These are phyloP conservation scores for Gulo gulo DNA, from an alignment of 2,113 vertebrate species.

Conservation along the genomic window DNA sequence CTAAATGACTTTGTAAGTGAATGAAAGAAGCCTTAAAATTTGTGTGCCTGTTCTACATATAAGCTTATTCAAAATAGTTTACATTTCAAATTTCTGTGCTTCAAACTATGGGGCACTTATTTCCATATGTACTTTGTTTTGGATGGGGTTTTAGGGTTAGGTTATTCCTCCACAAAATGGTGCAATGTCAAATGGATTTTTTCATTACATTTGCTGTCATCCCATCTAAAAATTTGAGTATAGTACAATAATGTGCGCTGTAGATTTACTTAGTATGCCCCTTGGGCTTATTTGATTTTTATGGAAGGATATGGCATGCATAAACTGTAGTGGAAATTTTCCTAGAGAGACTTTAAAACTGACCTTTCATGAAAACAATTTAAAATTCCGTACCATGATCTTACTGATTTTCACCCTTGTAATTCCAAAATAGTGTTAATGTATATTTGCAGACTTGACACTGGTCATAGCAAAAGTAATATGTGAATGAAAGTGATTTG, in stretches of 20 bases:
- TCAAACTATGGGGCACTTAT: neutral
- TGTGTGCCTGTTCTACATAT: neutral
- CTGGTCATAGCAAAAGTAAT: neutral
- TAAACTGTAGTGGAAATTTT: slow-evolving; percentile 38
- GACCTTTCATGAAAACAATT: slow-evolving; percentile 56
- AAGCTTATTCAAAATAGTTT: slow-evolving; percentile 31
- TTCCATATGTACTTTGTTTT: slow-evolving; percentile 3
- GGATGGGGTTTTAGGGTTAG: neutral
- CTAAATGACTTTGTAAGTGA: neutral
- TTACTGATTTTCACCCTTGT: neutral
- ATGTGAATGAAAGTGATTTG: neutral
- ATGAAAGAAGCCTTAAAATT: neutral
- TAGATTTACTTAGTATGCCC: slow-evolving; percentile 1
- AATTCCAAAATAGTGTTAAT: slow-evolving; percentile 20
- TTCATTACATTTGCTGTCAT: slow-evolving; percentile 47
- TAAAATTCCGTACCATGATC: slow-evolving; percentile 14
- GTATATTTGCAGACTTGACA: neutral
- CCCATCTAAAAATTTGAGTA: neutral
- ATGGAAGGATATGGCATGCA: slow-evolving; percentile 19
- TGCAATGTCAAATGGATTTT: slow-evolving; percentile 33
- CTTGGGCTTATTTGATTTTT: slow-evolving; percentile 41
- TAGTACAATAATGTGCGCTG: neutral
- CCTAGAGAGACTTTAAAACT: slow-evolving; percentile 22
- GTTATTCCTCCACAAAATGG: neutral
- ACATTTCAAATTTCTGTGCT: neutral